Evolutionary conservation across 2,113 vertebrate genomes (phyloP).

Genomic region (Megaceryle maxima): DNA sequence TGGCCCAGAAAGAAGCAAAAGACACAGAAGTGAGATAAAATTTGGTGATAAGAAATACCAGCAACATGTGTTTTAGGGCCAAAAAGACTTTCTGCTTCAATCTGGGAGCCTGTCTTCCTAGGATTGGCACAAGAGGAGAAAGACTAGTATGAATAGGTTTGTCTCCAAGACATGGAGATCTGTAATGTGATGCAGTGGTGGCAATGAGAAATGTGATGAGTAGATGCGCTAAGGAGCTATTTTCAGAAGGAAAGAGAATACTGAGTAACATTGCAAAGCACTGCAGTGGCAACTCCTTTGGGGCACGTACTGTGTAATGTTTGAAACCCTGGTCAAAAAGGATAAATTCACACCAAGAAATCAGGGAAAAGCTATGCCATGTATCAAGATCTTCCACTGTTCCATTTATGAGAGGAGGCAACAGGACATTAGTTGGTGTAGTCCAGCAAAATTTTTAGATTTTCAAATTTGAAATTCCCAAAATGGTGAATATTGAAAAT

Average conservation of each 20-base stretch:
- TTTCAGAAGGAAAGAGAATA: background rate
- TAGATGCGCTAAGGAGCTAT: constrained; percentile 8
- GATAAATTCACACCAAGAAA: background rate
- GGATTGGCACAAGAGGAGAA: background rate
- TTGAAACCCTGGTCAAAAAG: background rate
- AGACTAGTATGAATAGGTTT: background rate
- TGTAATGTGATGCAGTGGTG: background rate
- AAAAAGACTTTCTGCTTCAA: background rate
- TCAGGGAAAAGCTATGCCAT: background rate
- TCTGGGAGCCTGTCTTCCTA: background rate
- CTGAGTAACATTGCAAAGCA: background rate
- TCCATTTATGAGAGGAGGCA: accelerated
- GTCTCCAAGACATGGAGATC: background rate
- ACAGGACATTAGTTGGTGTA: background rate
- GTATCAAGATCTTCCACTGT: background rate
- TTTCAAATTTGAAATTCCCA: background rate
- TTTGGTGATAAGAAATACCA: background rate
- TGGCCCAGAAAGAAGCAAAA: background rate
- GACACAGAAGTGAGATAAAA: background rate
- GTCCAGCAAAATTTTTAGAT: background rate
- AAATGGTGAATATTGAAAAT: background rate
- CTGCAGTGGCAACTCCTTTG: background rate
- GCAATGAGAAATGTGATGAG: background rate
- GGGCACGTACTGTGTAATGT: background rate
- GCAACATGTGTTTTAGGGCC: background rate